Percentiles rank a stretch among this genome's conserved stretches.
Conservation (phyloP, 2,797 vertebrate genomes). For the Eptatretus atami region DNA sequence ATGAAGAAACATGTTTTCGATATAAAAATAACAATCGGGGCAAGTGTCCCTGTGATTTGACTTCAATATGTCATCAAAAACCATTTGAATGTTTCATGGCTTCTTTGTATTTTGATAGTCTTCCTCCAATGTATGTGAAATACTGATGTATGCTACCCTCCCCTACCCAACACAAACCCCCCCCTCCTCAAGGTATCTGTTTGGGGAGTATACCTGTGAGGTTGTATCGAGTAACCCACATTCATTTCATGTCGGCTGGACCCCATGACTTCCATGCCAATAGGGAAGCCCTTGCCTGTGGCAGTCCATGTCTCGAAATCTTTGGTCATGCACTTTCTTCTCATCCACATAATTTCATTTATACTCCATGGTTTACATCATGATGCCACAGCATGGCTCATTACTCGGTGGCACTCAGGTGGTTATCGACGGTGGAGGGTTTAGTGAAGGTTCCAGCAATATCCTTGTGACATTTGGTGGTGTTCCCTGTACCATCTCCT, state of each 20-base stretch:
- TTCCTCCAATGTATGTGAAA: no score
- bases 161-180: neutral
- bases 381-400: conserved; percentile 21
- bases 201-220: conserved; percentile 19
- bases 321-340: conserved; percentile 22
- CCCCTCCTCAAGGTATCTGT: conserved; percentile 22
- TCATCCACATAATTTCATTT: conserved; percentile 19
- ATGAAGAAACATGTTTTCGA: no score
- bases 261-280: conserved; percentile 15
- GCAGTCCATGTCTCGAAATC: conserved; percentile 21
- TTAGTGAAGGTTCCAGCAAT: conserved; percentile 11
- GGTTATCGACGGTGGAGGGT: conserved; percentile 25
- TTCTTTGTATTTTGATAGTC: no score
- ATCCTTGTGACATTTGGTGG: conserved; percentile 13
- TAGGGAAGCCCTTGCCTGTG: conserved; percentile 20
- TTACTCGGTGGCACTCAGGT: conserved; percentile 23
- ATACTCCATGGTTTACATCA: conserved; percentile 24
- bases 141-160: no score
- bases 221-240: conserved; percentile 19
- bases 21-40: no score
- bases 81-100: no score
- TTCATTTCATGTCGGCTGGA: conserved; percentile 22
- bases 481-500: conserved; percentile 16
- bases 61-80: no score
- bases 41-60: no score